These are phyloP conservation scores for Myoxocephalus aenaeus DNA, from an alignment of 2,797 vertebrate species.

Conservation along the genomic window DNA sequence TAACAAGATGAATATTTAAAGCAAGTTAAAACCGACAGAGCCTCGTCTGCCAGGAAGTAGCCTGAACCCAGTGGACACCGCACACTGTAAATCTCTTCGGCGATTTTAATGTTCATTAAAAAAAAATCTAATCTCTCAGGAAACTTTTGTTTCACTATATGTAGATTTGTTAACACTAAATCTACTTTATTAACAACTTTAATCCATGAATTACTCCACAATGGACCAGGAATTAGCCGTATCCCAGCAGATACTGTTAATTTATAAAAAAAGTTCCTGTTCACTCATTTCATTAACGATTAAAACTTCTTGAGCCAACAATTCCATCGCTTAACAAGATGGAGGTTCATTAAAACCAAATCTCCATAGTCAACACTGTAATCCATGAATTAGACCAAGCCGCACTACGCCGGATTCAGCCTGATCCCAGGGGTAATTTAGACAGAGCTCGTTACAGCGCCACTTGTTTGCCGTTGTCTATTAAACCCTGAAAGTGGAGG, in stretches of 20 bases:
- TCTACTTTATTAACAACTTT: slow-evolving; percentile 29
- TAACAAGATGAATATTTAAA: neutral
- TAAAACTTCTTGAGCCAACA: slow-evolving; percentile 51
- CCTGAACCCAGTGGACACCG: slow-evolving; percentile 3
- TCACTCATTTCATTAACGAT: slow-evolving; percentile 51
- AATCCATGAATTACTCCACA: slow-evolving; percentile 49
- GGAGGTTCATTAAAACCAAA: slow-evolving; percentile 70
- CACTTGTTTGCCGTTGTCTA: slow-evolving; percentile 62
- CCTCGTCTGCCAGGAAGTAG: neutral
- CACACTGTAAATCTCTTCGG: neutral
- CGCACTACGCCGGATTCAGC: slow-evolving; percentile 55
- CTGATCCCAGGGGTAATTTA: slow-evolving; percentile 60
- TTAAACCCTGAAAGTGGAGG: slow-evolving; percentile 30
- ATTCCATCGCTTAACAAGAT: slow-evolving; percentile 47
- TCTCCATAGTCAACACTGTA: slow-evolving; percentile 63
- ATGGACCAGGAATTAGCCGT: slow-evolving; percentile 51
- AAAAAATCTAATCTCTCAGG: neutral
- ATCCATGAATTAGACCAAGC: slow-evolving; percentile 72
- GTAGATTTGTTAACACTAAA: slow-evolving; percentile 38
- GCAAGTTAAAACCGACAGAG: neutral
- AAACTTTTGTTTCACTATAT: slow-evolving; percentile 33
- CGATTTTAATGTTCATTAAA: slow-evolving; percentile 12
- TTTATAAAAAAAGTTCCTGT: slow-evolving; percentile 17
- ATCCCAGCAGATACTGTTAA: slow-evolving; percentile 55
- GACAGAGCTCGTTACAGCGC: slow-evolving; percentile 53